These are phyloP conservation scores for Mechanitis messenoides DNA, from an alignment of 2,888 invertebrate genomes.

Conservation along the genomic window DNA sequence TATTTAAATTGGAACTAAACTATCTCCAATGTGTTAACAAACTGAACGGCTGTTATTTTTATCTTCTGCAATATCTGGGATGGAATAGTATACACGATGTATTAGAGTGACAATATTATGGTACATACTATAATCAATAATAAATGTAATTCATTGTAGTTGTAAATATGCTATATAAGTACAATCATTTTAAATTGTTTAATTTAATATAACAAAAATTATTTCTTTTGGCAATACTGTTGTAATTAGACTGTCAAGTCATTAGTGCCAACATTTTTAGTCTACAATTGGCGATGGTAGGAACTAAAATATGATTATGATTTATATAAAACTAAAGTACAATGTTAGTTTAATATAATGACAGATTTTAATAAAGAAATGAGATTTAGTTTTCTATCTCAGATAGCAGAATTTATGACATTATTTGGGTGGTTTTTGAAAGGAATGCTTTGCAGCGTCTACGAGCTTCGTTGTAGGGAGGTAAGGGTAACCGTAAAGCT, in stretches of 20 bases:
- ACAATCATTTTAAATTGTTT: slow-evolving; percentile 32
- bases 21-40: slow-evolving; percentile 40
- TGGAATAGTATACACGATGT: slow-evolving; percentile 56
- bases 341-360: slow-evolving; percentile 12
- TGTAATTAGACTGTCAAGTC: background rate
- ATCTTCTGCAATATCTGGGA: slow-evolving; percentile 67
- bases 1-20: slow-evolving; percentile 55
- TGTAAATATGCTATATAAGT: slow-evolving; percentile 58
- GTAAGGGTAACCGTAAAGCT: slow-evolving; percentile 69
- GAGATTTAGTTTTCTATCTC: slow-evolving; percentile 48
- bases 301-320: too few species aligned
- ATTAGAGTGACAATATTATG: slow-evolving; percentile 70
- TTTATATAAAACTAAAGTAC: slow-evolving; percentile 8
- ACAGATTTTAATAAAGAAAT: slow-evolving; percentile 12
- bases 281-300: slow-evolving; percentile 4
- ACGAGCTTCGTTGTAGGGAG: slow-evolving; percentile 72
- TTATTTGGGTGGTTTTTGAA: slow-evolving; percentile 44
- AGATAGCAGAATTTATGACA: slow-evolving; percentile 63
- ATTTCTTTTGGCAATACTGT: background rate
- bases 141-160: slow-evolving; percentile 52
- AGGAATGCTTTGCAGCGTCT: slow-evolving; percentile 55
- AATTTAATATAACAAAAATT: slow-evolving; percentile 7
- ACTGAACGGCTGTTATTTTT: slow-evolving; percentile 49
- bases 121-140: slow-evolving; percentile 40
- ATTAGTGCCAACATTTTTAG: slow-evolving; percentile 5